Evolutionary conservation across 2,797 vertebrate genomes (phyloP).

Genomic region (Xenopus petersii): DNA sequence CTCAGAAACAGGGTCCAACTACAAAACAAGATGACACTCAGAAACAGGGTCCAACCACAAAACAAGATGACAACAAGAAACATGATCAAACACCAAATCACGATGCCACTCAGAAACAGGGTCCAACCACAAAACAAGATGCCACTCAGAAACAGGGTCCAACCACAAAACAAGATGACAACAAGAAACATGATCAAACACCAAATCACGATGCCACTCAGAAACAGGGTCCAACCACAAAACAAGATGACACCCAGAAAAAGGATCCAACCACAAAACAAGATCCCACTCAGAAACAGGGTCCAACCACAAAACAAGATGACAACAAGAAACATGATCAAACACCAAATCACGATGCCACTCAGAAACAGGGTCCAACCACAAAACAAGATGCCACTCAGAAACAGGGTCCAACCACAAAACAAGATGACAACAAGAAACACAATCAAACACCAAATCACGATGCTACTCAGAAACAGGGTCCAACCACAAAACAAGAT

Average conservation of each 20-base stretch:
- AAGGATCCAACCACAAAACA: neutral
- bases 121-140: neutral
- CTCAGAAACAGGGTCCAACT: neutral
- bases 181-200: too few species aligned
- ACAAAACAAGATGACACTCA: neutral
- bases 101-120: neutral
- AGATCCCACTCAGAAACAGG: neutral
- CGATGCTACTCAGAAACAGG: too few species aligned
- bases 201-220: neutral
- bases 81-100: neutral
- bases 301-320: neutral
- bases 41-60: too few species aligned
- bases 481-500: too few species aligned
- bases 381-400: neutral
- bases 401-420: neutral
- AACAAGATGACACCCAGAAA: neutral
- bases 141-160: too few species aligned
- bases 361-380: neutral
- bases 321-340: neutral
- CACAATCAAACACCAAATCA: too few species aligned
- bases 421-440: too few species aligned
- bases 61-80: too few species aligned
- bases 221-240: neutral
- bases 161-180: neutral
- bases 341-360: neutral